A percentile compares a stretch with the other conserved stretches of the same genome.
Evolutionary conservation across 2,113 vertebrate genomes (phyloP).

Genomic region (Corvus moneduloides): DNA sequence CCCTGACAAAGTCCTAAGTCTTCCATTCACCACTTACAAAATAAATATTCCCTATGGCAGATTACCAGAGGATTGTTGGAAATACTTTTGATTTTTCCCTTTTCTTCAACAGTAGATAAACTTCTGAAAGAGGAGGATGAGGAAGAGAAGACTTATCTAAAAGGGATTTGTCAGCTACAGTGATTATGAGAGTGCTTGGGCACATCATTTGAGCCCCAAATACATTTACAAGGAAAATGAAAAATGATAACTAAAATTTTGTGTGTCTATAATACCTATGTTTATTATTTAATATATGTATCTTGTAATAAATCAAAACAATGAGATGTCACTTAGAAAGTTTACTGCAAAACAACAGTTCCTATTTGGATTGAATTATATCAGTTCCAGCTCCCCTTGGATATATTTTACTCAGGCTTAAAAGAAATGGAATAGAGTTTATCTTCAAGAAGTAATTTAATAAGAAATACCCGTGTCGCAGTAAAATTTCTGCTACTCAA

Average conservation of each 20-base stretch:
- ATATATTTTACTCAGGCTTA: neutral
- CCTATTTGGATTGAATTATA: neutral
- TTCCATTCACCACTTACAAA: neutral
- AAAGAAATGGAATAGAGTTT: neutral
- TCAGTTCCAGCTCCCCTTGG: neutral
- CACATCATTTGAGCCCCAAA: neutral
- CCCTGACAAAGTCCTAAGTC: neutral
- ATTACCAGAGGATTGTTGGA: neutral
- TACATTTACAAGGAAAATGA: neutral
- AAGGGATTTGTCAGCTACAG: neutral
- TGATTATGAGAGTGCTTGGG: neutral
- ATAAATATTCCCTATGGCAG: neutral
- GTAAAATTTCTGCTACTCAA: neutral
- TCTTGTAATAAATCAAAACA: neutral
- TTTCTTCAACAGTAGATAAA: neutral
- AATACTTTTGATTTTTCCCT: neutral
- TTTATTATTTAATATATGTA: neutral
- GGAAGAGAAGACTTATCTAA: neutral
- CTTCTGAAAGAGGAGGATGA: neutral
- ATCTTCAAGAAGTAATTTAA: neutral
- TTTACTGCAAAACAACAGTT: neutral
- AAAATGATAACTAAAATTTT: neutral
- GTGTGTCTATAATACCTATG: neutral
- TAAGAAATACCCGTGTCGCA: neutral
- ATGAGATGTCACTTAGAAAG: neutral